Percentiles rank a stretch among this genome's conserved stretches.
These are phyloP conservation scores for Gorsachius magnificus DNA, from an alignment of 2,797 vertebrate genomes.

Conservation along the genomic window DNA sequence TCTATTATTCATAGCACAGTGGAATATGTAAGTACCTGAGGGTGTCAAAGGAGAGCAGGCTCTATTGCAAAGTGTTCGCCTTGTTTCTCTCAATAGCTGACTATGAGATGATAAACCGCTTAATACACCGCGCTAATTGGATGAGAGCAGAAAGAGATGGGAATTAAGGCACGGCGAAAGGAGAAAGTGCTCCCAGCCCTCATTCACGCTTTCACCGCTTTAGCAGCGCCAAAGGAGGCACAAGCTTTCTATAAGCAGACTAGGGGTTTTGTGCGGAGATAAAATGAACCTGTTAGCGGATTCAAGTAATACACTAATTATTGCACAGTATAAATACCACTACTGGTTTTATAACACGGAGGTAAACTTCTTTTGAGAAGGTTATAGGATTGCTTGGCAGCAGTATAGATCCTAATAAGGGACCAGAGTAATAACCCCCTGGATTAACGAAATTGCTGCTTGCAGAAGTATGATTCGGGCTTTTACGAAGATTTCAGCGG, in stretches of 20 bases:
- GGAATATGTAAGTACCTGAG: conserved; percentile 98
- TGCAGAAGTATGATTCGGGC: conserved; percentile 83
- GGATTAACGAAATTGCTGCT: conserved; percentile 84
- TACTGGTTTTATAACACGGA: conserved; percentile 86
- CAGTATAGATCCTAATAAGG: conserved; percentile 84
- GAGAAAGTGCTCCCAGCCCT: conserved; percentile 91
- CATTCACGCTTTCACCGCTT: conserved; percentile 92
- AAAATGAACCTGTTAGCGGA: conserved; percentile 85
- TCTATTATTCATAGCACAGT: conserved; percentile 98
- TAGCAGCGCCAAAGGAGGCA: conserved; percentile 85
- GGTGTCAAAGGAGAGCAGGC: conserved; percentile 99
- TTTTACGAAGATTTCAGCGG: conserved; percentile 81
- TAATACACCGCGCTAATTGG: conserved; percentile 99
- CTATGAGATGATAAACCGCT: conserved; percentile 99
- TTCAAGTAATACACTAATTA: conserved; percentile 89
- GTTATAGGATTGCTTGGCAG: conserved; percentile 88
- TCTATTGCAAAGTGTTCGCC: conserved; percentile 99
- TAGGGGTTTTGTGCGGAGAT: conserved; percentile 84
- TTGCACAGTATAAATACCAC: conserved; percentile 88
- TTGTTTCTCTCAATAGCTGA: conserved; percentile 99
- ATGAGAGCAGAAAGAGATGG: conserved; percentile 99
- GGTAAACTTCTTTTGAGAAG: conserved; percentile 87
- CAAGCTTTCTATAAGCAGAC: conserved; percentile 93
- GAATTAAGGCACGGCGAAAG: conserved; percentile 96
- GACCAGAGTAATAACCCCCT: conserved; percentile 83